Evolutionary conservation across 2,113 vertebrate species (phyloP).

Genomic region (Plecotus auritus): DNA sequence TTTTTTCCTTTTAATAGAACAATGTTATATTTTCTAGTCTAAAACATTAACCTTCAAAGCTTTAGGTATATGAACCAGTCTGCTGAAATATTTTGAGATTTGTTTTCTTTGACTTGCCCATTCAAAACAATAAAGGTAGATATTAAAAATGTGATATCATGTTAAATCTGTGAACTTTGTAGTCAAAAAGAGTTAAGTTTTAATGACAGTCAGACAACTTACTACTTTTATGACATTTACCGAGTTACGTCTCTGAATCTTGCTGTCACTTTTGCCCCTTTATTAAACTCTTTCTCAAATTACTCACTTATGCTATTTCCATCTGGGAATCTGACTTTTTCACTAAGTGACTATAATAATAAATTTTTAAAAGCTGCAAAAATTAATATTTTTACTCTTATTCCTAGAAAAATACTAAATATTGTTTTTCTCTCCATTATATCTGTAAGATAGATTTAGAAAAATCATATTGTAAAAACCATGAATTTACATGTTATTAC

Average conservation of each 20-base stretch:
- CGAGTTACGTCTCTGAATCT: neutral
- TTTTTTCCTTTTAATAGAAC: neutral
- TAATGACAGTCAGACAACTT: neutral
- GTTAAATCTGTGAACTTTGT: neutral
- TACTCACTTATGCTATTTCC: neutral
- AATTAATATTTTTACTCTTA: neutral
- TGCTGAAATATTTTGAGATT: neutral
- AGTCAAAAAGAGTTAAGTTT: conserved; percentile 8
- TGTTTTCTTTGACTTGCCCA: neutral
- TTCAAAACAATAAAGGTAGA: neutral
- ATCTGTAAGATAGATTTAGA: neutral
- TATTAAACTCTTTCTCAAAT: conserved; percentile 16
- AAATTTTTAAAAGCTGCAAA: conserved; percentile 9
- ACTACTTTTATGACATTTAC: conserved; percentile 40
- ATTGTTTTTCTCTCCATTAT: neutral
- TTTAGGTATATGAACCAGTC: neutral
- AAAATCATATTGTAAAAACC: neutral
- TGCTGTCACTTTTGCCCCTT: neutral
- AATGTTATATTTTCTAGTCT: neutral
- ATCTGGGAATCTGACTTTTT: neutral
- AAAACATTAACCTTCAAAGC: neutral
- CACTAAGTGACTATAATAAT: neutral
- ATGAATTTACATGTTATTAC: neutral
- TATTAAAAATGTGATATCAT: neutral
- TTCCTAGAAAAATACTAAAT: neutral